phyloP scores from a whole-genome alignment of 2,888 invertebrate genomes.

The Xestia xanthographa region DNA sequence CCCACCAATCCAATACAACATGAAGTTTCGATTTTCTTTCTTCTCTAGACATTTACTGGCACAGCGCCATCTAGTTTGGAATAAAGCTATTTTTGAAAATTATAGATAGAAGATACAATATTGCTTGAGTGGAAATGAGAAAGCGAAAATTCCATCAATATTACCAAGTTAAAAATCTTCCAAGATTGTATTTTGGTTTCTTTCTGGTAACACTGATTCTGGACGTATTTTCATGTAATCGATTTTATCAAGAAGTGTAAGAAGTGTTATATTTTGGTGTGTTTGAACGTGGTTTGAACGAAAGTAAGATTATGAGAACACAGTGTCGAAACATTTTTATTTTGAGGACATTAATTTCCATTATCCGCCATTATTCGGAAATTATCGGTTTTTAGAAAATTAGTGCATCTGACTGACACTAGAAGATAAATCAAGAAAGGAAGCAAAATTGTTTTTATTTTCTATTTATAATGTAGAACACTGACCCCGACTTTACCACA shows the following conservation, averaged over 20 bases:
- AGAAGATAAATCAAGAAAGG: background rate
- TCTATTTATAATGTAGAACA: background rate
- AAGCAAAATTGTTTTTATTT: background rate
- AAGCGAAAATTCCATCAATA: background rate
- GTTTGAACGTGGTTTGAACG: background rate
- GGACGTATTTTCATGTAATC: background rate
- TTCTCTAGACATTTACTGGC: constrained; percentile 65
- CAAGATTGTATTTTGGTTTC: background rate
- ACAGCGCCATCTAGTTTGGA: constrained; percentile 76
- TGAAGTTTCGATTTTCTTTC: constrained; percentile 82
- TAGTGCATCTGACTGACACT: background rate
- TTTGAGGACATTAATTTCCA: background rate
- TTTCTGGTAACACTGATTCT: background rate
- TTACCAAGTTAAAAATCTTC: constrained; percentile 28
- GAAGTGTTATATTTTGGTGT: background rate
- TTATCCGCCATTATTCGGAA: background rate
- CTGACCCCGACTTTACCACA: background rate
- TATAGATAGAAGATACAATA: constrained; percentile 38
- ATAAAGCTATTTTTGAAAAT: constrained; percentile 1
- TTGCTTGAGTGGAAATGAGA: constrained; percentile 24
- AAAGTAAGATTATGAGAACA: background rate
- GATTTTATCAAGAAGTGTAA: background rate
- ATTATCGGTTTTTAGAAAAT: constrained; percentile 7
- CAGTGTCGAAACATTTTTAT: too few relatives aligned
- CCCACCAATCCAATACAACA: constrained; percentile 67